Evolutionary conservation across 2,113 vertebrate genomes (phyloP).

Genomic region (Oreochromis tanganicae): DNA sequence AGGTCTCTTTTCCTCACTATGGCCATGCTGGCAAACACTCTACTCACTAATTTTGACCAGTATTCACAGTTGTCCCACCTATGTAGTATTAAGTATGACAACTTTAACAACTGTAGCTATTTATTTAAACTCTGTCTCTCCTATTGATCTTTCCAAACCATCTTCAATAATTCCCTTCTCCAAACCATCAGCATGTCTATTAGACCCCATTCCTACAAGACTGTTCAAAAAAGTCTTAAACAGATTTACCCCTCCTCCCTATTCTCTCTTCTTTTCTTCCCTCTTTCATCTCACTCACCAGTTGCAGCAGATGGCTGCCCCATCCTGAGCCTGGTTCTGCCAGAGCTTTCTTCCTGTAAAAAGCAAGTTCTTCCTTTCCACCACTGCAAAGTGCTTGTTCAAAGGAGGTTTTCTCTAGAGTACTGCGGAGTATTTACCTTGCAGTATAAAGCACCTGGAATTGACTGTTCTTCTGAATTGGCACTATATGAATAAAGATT

Average conservation of each 20-base stretch:
- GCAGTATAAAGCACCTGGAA: not conserved
- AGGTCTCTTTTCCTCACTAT: not conserved
- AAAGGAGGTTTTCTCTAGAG: not conserved
- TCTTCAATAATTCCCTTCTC: not conserved
- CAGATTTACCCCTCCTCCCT: not conserved
- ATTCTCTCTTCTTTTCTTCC: not conserved
- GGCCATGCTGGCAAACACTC: not conserved
- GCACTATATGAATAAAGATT: not conserved
- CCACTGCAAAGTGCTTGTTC: not conserved
- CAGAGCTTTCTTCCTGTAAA: not conserved
- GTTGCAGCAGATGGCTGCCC: not conserved
- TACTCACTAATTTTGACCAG: not conserved
- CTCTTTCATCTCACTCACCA: not conserved
- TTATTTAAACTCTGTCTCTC: not conserved
- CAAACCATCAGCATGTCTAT: not conserved
- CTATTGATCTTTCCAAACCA: not conserved
- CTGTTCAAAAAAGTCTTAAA: not conserved
- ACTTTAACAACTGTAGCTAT: not conserved
- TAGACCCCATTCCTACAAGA: not conserved
- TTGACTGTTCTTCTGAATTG: not conserved
- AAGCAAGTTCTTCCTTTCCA: not conserved
- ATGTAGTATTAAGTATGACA: not conserved
- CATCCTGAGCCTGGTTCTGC: not conserved
- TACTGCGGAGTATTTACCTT: not conserved
- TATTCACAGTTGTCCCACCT: not conserved